Percentiles rank a stretch among this genome's conserved stretches.
phyloP scores from a whole-genome alignment of 2,113 vertebrate genomes.

The Pontoporia blainvillei region DNA sequence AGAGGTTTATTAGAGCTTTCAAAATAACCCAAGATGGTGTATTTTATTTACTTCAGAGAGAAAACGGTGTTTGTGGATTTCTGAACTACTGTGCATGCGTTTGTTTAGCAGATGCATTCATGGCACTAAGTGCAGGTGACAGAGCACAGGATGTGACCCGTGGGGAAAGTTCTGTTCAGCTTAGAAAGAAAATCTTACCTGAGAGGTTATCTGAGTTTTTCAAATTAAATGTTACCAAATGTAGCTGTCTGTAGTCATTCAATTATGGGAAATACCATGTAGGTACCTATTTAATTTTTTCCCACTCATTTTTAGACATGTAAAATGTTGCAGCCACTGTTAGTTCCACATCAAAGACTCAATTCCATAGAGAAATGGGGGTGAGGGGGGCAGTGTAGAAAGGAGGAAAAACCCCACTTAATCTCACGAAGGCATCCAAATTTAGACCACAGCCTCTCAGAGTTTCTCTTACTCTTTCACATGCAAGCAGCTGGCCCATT shows the following conservation, averaged over 20 bases:
- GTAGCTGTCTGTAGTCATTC: neutral
- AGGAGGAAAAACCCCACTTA: neutral
- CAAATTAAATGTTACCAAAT: constrained; percentile 14
- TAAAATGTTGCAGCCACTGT: neutral
- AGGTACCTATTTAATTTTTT: neutral
- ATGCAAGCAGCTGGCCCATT: neutral
- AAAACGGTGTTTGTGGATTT: constrained; percentile 32
- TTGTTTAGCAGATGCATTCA: constrained; percentile 63
- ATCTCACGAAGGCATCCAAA: neutral
- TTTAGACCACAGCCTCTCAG: neutral
- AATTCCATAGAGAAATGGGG: neutral
- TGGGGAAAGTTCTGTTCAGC: neutral
- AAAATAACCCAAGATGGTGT: neutral
- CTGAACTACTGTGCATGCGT: neutral
- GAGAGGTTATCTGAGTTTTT: constrained; percentile 14
- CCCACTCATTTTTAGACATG: neutral
- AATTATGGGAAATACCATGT: neutral
- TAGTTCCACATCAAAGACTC: neutral
- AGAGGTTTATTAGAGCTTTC: neutral
- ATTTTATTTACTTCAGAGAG: neutral
- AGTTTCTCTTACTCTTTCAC: neutral
- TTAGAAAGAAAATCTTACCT: constrained; percentile 33
- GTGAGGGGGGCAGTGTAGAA: neutral
- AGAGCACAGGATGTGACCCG: neutral
- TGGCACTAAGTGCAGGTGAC: neutral